A percentile compares a stretch with the other conserved stretches of the same genome.
These are phyloP conservation scores for Lagria hirta DNA, from an alignment of 2,888 invertebrate genomes.

Conservation along the genomic window DNA sequence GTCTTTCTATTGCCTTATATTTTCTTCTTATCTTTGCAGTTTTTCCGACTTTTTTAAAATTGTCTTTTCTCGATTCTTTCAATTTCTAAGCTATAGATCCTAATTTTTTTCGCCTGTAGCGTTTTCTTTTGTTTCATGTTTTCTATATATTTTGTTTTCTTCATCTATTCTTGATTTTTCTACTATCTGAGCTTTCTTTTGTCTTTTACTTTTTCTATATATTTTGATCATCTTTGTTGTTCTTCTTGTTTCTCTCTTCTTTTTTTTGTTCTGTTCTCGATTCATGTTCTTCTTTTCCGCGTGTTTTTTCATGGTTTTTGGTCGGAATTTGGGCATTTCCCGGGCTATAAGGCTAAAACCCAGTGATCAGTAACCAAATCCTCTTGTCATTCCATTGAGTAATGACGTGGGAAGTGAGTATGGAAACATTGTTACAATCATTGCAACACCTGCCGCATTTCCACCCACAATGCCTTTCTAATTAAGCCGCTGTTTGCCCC, in stretches of 20 bases:
- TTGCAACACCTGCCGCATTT: constrained; percentile 27
- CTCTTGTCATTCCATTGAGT: constrained; percentile 16
- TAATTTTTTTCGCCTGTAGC: no score
- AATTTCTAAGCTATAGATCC: no score
- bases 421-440: no score
- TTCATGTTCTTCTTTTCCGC: neutral
- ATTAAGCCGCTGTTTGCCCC: constrained; percentile 3
- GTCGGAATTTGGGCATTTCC: neutral
- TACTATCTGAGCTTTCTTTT: no score
- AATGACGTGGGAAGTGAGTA: constrained; percentile 21
- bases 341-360: neutral
- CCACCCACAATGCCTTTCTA: constrained; percentile 24
- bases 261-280: neutral
- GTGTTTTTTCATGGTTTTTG: neutral
- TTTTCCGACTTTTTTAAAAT: no score
- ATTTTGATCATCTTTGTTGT: neutral
- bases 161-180: no score
- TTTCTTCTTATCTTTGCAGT: no score
- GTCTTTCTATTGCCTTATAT: no score
- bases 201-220: neutral
- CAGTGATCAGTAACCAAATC: no score
- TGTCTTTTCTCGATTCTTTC: no score
- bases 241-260: neutral
- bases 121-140: no score
- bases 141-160: no score